Evolutionary conservation across 2,113 vertebrate genomes (phyloP).

Genomic region (Empidonax alnorum): DNA sequence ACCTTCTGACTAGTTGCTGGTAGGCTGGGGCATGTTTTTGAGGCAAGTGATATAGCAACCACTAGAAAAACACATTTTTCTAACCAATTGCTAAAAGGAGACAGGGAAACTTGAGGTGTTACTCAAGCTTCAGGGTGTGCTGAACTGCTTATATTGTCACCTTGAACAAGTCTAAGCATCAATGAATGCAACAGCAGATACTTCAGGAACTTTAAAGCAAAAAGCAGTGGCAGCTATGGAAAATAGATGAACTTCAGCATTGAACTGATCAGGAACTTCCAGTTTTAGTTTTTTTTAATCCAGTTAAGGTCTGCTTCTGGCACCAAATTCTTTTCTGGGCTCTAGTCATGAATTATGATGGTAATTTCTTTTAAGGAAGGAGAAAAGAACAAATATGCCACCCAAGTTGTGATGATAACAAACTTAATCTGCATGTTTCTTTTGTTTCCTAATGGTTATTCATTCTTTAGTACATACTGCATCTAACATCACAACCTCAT

Average conservation of each 20-base stretch:
- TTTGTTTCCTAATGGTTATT: background rate
- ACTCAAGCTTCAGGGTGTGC: background rate
- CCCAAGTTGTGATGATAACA: background rate
- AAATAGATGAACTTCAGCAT: background rate
- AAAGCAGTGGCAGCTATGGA: background rate
- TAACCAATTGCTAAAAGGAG: background rate
- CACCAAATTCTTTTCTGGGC: background rate
- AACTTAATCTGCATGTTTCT: background rate
- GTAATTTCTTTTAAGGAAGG: background rate
- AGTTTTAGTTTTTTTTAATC: background rate
- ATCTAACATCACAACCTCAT: background rate
- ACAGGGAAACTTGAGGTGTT: background rate
- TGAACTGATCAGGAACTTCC: background rate
- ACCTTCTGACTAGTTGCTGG: background rate
- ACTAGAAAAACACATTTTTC: background rate
- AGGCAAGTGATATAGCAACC: background rate
- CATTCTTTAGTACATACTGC: background rate
- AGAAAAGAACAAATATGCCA: background rate
- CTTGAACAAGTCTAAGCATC: background rate
- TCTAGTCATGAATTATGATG: background rate
- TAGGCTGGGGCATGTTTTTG: background rate
- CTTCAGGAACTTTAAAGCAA: background rate
- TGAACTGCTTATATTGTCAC: background rate
- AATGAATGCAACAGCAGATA: background rate
- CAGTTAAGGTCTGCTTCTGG: background rate